Base-by-base conservation (phyloP, 2,888 invertebrate species). In the Tanytarsus gracilentus region DNA sequence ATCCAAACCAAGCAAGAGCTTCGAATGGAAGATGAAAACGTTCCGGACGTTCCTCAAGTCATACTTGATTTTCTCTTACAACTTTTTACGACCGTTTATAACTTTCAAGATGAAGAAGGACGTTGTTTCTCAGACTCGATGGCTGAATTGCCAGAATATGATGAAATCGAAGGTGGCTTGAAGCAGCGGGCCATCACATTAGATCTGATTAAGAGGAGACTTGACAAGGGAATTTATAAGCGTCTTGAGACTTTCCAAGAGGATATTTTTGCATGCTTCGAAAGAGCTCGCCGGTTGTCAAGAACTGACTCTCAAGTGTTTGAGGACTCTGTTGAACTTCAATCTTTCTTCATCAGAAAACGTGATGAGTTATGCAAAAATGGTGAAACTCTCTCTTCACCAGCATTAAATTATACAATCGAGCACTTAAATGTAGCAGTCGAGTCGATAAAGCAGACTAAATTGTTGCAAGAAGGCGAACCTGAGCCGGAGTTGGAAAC, bases 101-200 rank as follows among this genome's bases (percentile, higher is more conserved):
- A 95, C 71, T 93, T 96, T 71, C 93, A 95, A 75, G 97, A 98
- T 70, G 91, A 92, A 67, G 95, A 97, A 72, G 97, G 97, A 49
- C 82, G 97, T 62, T 97, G 96, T 70, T 96, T 88, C 73, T 92
- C 94, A 1, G 97, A 98, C 76, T 94, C 95, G 2, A 85, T 98
- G 82, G 87, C 90, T 0, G 98, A 98, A 69, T 73, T 96, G 23
- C 88, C 92, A 0, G 94, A 95, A 68, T 88, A 89, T 70, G 92
- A 92, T 69, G 87, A 86, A 39, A 66, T 81, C 23, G 83, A 84
- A 66, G 82, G 80, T 18, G 79, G 75, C 72, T n/a, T 33, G 9
- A 84, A 79, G 83, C 84, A 73, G 70, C 82, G 92, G 56, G 93
- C 89, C 0, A 80, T 94, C 59, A 92, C 94, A 0, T 77, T 97